phyloP scores from a whole-genome alignment of 2,888 invertebrate species.

The Drosophila engyochracea region DNA sequence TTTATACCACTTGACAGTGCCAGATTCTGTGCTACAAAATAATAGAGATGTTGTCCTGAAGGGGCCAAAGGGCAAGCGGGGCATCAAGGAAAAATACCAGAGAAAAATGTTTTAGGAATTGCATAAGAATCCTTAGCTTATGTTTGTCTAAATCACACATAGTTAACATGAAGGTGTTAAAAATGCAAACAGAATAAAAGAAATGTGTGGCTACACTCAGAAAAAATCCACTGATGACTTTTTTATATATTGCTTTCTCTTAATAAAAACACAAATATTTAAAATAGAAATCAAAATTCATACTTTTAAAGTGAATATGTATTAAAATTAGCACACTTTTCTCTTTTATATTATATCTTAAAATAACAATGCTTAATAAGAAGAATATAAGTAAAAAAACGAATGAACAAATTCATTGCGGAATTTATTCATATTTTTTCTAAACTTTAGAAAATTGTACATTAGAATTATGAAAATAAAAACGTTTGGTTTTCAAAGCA shows the following conservation, averaged over 20 bases:
- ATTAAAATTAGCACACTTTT: background rate
- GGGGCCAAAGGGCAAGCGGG: background rate
- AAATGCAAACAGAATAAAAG: background rate
- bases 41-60: conserved; percentile 2
- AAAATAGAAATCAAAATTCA: background rate
- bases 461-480: background rate
- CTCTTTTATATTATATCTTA: background rate
- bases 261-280: background rate
- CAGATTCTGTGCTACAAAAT: conserved; percentile 16
- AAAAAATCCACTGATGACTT: background rate
- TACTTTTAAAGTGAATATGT: background rate
- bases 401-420: background rate
- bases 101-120: background rate
- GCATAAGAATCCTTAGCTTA: background rate
- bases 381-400: background rate
- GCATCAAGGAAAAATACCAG: background rate
- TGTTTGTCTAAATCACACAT: background rate
- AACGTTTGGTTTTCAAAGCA: accelerated
- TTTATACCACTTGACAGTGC: conserved; percentile 34
- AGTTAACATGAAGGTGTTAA: background rate
- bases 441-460: background rate
- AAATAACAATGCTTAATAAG: no score
- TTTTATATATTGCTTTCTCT: background rate
- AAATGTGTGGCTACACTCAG: background rate
- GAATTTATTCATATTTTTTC: background rate